Conservation (phyloP, 2,113 vertebrate genomes). For the Semicossyphus pulcher region DNA sequence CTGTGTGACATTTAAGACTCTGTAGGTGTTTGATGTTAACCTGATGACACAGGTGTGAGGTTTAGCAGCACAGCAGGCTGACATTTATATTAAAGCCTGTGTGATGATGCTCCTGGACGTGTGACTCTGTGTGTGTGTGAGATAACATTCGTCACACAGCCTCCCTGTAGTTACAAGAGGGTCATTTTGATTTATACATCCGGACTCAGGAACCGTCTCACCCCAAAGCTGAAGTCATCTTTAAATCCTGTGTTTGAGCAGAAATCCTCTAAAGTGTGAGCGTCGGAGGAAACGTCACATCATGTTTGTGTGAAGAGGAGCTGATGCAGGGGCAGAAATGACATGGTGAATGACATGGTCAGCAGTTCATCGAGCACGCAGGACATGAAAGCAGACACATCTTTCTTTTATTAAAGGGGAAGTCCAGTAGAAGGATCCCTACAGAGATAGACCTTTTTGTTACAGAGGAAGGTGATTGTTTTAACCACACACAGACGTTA, state of each 20-base stretch:
- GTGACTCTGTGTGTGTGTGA: not conserved
- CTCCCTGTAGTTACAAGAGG: not conserved
- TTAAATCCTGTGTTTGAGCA: too few species aligned
- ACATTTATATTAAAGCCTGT: not conserved
- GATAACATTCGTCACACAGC: not conserved
- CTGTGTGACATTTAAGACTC: not conserved
- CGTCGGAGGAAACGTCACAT: not conserved
- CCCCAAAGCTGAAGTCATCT: too few species aligned
- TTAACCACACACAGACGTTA: too few species aligned
- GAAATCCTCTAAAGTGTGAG: not conserved
- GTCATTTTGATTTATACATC: not conserved
- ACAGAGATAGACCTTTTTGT: too few species aligned
- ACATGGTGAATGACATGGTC: not conserved
- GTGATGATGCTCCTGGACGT: slow-evolving; percentile 2
- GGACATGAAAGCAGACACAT: not conserved
- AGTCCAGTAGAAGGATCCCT: too few species aligned
- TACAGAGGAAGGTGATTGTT: too few species aligned
- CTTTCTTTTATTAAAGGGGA: not conserved
- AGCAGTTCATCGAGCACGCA: not conserved
- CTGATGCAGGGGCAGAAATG: not conserved
- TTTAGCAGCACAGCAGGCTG: not conserved
- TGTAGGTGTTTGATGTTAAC: slow-evolving; percentile 22
- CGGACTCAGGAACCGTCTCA: too few species aligned
- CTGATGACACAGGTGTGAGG: not conserved
- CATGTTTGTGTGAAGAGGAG: not conserved